These are phyloP conservation scores for Macaca nemestrina DNA, from an alignment of 2,113 vertebrate species.

Conservation along the genomic window DNA sequence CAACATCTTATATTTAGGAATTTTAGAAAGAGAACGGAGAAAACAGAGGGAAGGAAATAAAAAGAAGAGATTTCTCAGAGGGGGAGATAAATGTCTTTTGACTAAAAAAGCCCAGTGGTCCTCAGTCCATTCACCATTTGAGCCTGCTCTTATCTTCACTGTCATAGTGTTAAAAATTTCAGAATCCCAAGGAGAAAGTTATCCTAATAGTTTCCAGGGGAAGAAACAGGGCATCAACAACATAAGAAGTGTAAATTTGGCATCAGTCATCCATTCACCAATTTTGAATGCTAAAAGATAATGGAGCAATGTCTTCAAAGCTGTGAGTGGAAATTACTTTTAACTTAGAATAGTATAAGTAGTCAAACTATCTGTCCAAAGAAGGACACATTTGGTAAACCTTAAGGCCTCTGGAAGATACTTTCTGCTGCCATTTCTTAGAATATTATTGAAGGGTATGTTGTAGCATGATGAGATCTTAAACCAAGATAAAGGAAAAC, in stretches of 20 bases:
- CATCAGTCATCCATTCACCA: not conserved
- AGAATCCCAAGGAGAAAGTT: not conserved
- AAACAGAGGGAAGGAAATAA: not conserved
- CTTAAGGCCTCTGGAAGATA: not conserved
- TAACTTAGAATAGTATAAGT: not conserved
- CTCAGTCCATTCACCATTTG: not conserved
- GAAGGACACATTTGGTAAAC: not conserved
- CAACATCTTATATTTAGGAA: not conserved
- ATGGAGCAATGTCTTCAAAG: not conserved
- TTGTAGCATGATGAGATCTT: not conserved
- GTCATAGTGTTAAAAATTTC: not conserved
- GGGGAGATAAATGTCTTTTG: not conserved
- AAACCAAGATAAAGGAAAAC: not conserved
- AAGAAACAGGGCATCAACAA: not conserved
- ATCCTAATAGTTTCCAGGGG: not conserved
- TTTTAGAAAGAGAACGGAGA: not conserved
- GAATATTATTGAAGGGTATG: not conserved
- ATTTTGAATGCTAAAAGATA: not conserved
- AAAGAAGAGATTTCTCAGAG: not conserved
- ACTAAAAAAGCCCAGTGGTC: not conserved
- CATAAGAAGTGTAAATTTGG: not conserved
- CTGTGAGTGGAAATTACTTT: not conserved
- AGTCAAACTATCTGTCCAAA: not conserved
- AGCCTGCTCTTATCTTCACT: fast-evolving
- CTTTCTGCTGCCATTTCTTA: not conserved